Percentiles rank a stretch among this genome's conserved stretches.
phyloP scores from a whole-genome alignment of 2,113 vertebrate species.

The Oceanites oceanicus region DNA sequence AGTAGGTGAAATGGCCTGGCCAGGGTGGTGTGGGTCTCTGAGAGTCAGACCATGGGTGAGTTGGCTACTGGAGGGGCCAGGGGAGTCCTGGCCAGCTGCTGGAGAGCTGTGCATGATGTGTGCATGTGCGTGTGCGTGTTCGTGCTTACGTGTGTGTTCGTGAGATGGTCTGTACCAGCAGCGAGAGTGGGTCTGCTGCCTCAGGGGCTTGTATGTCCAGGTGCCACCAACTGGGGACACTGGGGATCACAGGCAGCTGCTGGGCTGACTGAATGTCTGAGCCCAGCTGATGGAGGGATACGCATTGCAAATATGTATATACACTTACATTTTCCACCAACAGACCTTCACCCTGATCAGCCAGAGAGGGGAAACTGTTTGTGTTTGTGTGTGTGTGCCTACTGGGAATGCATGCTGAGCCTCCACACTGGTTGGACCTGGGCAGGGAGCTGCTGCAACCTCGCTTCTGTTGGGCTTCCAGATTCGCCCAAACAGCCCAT shows the following conservation, averaged over 20 bases:
- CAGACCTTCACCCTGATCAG: neutral
- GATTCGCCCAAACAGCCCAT: fast-evolving
- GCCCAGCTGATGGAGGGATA: neutral
- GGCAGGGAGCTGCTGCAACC: neutral
- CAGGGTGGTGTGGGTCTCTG: neutral
- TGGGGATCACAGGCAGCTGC: neutral
- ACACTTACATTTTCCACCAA: neutral
- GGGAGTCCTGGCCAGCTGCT: neutral
- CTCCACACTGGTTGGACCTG: neutral
- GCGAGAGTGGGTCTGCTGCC: neutral
- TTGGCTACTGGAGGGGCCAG: neutral
- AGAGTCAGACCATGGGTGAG: neutral
- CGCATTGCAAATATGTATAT: neutral
- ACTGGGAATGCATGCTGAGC: neutral
- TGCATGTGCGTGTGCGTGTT: fast-evolving
- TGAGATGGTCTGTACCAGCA: neutral
- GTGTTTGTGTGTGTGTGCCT: neutral
- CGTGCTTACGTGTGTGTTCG: neutral
- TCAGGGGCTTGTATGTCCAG: neutral
- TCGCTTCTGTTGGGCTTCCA: neutral
- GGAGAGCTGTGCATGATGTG: too few relatives aligned
- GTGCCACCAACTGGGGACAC: neutral
- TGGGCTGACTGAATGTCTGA: neutral
- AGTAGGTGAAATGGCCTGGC: neutral
- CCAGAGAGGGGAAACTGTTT: neutral